A percentile compares a stretch with the other conserved stretches of the same genome.
Conservation (phyloP, 2,113 vertebrate genomes). For the Vombatus ursinus region DNA sequence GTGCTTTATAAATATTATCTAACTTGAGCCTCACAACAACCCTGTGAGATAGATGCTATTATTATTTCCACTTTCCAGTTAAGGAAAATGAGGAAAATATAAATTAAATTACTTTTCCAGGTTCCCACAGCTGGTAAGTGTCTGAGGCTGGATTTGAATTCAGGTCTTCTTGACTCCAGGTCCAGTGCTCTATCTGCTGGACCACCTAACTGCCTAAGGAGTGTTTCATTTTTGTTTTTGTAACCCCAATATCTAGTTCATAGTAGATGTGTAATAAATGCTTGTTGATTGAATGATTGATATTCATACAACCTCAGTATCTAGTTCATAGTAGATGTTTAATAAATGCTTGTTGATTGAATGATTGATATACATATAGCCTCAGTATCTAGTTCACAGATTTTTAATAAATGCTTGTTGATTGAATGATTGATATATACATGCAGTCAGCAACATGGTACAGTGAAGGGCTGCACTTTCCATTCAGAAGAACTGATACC, state of each 20-base stretch:
- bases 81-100: not conserved
- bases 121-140: not conserved
- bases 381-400: not conserved
- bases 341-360: not conserved
- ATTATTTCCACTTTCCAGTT: not conserved
- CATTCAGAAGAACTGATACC: not conserved
- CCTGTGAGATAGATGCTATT: not conserved
- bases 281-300: no score
- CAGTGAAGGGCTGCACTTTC: not conserved
- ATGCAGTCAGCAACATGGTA: not conserved
- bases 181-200: not conserved
- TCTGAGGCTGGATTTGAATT: not conserved
- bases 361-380: not conserved
- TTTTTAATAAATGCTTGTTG: not conserved
- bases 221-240: not conserved
- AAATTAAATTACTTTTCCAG: not conserved
- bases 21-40: not conserved
- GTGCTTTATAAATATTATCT: not conserved
- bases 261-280: no score
- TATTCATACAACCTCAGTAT: not conserved
- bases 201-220: not conserved
- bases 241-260: not conserved
- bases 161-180: not conserved
- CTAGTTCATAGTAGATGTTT: not conserved
- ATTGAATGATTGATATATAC: not conserved